Conservation (phyloP, 2,113 vertebrate species). For the Silurus meridionalis region DNA sequence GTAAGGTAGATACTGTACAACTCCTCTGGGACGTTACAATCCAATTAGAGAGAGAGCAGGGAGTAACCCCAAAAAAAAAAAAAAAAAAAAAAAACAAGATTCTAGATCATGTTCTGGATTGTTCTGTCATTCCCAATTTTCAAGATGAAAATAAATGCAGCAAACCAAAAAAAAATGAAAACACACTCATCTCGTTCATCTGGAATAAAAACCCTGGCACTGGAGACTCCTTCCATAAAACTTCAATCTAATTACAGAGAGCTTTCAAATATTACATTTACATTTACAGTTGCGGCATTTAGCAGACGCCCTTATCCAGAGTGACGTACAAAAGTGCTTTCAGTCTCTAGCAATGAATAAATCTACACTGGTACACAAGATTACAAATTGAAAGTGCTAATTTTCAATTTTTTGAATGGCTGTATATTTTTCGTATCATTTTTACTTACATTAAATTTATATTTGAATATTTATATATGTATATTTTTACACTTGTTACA, state of each 20-base stretch:
- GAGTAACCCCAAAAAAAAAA: not conserved
- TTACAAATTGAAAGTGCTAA: too few relatives aligned
- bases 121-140: too few relatives aligned
- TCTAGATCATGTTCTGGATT: not conserved
- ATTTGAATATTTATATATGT: too few relatives aligned
- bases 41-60: not conserved
- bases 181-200: not conserved
- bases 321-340: not conserved
- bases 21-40: not conserved
- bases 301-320: too few relatives aligned
- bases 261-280: not conserved
- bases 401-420: too few relatives aligned
- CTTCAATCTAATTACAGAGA: not conserved
- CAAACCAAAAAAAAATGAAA: not conserved
- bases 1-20: not conserved
- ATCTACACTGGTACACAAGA: too few relatives aligned
- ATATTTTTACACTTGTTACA: not conserved
- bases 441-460: too few relatives aligned
- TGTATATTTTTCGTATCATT: too few relatives aligned
- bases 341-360: too few relatives aligned
- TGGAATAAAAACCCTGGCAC: not conserved
- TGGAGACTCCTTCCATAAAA: not conserved
- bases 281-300: too few relatives aligned
- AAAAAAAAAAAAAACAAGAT: too few relatives aligned
- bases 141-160: not conserved